Conservation (phyloP, 2,797 vertebrate genomes). For the Adrianichthys oophorus region DNA sequence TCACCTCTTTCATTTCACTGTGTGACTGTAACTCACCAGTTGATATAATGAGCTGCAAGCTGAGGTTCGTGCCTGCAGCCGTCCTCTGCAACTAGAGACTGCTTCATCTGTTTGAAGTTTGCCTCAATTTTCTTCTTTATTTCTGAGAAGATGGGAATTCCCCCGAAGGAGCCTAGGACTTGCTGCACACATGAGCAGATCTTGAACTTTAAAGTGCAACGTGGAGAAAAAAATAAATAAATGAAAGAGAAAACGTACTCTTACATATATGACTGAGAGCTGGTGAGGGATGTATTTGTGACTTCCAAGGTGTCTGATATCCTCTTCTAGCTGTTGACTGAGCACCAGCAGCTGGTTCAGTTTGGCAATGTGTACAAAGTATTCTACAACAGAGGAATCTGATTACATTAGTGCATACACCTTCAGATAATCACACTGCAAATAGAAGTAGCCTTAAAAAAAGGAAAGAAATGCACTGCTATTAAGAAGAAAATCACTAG, state of each 20-base stretch:
- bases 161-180: constrained; percentile 81
- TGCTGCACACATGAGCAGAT: constrained; percentile 62
- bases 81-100: constrained; percentile 74
- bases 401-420: background rate
- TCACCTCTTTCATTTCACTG: background rate
- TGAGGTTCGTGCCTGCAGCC: constrained; percentile 78
- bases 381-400: constrained; percentile 67
- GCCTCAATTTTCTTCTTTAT: constrained; percentile 82
- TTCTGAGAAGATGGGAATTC: constrained; percentile 69
- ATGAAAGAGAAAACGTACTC: constrained; percentile 12
- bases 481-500: no score
- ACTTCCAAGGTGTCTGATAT: constrained; percentile 82
- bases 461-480: no score
- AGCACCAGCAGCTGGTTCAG: constrained; percentile 84
- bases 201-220: background rate
- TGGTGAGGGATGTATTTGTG: constrained; percentile 87
- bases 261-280: constrained; percentile 84
- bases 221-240: background rate
- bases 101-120: constrained; percentile 85
- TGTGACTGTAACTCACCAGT: constrained; percentile 70
- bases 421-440: no score
- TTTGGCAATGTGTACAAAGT: constrained; percentile 79
- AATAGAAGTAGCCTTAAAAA: no score
- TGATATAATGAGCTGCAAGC: constrained; percentile 76
- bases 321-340: constrained; percentile 84